phyloP scores from a whole-genome alignment of 2,888 invertebrate genomes.

The Pristionchus mayeri region DNA sequence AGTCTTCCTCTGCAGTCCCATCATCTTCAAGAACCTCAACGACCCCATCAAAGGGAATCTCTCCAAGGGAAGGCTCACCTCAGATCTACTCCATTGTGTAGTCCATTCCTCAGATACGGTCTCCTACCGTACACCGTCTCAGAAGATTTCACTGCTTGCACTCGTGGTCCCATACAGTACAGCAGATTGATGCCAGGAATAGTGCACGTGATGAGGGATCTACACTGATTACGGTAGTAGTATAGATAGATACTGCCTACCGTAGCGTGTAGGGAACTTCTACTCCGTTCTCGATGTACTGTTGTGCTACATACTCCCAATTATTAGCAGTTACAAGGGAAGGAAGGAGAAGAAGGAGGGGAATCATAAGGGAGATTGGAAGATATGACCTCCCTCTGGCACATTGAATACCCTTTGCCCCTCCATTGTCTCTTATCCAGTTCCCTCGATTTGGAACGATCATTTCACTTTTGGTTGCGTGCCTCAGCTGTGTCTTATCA shows the following conservation, averaged over 20 bases:
- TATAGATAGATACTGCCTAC: constrained; percentile 3
- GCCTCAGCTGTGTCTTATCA: not conserved
- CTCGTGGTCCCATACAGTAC: constrained; percentile 49
- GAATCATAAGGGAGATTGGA: constrained; percentile 12
- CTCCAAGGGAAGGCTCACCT: constrained; percentile 17
- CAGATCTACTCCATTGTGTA: constrained; percentile 48
- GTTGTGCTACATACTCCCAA: not conserved
- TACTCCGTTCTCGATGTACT: constrained; percentile 49
- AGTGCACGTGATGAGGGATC: constrained; percentile 43
- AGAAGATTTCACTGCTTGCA: constrained; percentile 46
- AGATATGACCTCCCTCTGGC: not conserved
- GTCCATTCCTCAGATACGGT: constrained; percentile 39
- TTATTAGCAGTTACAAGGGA: not conserved
- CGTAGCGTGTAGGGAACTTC: constrained; percentile 47
- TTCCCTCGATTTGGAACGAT: constrained; percentile 31
- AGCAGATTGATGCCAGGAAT: constrained; percentile 49
- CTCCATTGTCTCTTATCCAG: constrained; percentile 33
- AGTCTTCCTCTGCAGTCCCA: constrained; percentile 40
- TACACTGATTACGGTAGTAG: not conserved
- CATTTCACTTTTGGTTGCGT: constrained; percentile 18
- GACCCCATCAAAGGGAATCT: not conserved
- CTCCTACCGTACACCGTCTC: constrained; percentile 48
- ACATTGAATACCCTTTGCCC: not conserved
- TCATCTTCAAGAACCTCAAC: constrained; percentile 40
- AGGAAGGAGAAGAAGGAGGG: not conserved